Conservation (phyloP, 2,888 invertebrate genomes). For the Parelbella ahira region DNA sequence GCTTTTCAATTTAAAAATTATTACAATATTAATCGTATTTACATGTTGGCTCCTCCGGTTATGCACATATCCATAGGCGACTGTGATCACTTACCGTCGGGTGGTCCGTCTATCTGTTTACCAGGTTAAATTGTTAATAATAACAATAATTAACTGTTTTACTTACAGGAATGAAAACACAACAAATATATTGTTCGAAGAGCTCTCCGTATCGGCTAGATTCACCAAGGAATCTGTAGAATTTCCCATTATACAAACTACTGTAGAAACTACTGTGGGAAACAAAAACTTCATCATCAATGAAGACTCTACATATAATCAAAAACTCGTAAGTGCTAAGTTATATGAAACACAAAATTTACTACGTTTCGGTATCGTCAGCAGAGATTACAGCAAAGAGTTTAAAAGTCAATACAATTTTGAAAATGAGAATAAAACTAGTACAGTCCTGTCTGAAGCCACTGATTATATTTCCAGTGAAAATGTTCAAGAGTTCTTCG, state of each 20-base stretch:
- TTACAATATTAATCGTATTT: too few species aligned
- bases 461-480: conserved; percentile 52
- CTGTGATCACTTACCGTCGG: too few species aligned
- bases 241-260: conserved; percentile 50
- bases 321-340: conserved; percentile 39
- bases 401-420: conserved; percentile 28
- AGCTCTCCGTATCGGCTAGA: conserved; percentile 46
- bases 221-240: conserved; percentile 44
- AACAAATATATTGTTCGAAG: conserved; percentile 46
- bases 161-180: conserved; percentile 47
- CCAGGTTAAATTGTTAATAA: too few species aligned
- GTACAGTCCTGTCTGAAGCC: conserved; percentile 31
- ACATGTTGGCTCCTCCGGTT: too few species aligned
- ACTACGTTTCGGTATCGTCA: conserved; percentile 49
- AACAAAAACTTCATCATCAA: conserved; percentile 39
- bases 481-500: conserved; percentile 56
- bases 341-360: conserved; percentile 40
- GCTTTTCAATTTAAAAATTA: too few species aligned
- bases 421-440: conserved; percentile 20
- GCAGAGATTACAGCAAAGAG: conserved; percentile 50
- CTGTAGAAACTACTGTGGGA: conserved; percentile 33
- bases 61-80: too few species aligned
- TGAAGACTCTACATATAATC: conserved; percentile 30
- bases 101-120: too few species aligned
- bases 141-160: too few species aligned